Percentiles rank a stretch among this genome's conserved stretches.
phyloP scores from a whole-genome alignment of 2,888 invertebrate species.

The Heliconius ismenius region DNA sequence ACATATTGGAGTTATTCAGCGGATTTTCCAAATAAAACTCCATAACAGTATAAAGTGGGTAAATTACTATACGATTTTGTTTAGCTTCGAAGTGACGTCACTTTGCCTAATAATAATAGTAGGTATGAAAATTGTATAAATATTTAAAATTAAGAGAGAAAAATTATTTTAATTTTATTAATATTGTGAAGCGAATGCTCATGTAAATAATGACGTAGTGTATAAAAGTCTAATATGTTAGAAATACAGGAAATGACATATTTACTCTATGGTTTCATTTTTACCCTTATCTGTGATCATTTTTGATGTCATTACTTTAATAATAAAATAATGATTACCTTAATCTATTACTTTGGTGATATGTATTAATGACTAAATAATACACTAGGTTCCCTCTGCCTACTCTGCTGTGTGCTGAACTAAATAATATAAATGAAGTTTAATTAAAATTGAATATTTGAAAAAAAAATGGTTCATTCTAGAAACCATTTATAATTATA shows the following conservation, averaged over 20 bases:
- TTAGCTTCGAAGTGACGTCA: slow-evolving; percentile 64
- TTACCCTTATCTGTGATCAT: background rate
- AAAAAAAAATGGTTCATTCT: too few species aligned
- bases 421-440: too few species aligned
- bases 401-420: too few species aligned
- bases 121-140: slow-evolving; percentile 69
- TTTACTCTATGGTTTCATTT: slow-evolving; percentile 43
- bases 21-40: background rate
- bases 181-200: slow-evolving; percentile 80
- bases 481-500: too few species aligned
- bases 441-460: too few species aligned
- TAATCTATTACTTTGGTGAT: too few species aligned
- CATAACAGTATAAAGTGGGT: slow-evolving; percentile 17
- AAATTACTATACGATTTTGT: slow-evolving; percentile 47
- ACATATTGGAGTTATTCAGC: background rate
- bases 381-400: too few species aligned
- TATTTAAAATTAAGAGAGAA: slow-evolving; percentile 77
- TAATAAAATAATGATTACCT: too few species aligned
- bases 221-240: slow-evolving; percentile 79
- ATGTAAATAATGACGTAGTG: slow-evolving; percentile 80
- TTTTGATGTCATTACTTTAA: background rate
- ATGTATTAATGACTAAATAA: too few species aligned
- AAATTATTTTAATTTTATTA: slow-evolving; percentile 77
- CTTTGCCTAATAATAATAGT: slow-evolving; percentile 72
- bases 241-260: slow-evolving; percentile 67